Base-by-base conservation (phyloP, 1,140 invertebrate species). In the Psix sp. region DNA sequence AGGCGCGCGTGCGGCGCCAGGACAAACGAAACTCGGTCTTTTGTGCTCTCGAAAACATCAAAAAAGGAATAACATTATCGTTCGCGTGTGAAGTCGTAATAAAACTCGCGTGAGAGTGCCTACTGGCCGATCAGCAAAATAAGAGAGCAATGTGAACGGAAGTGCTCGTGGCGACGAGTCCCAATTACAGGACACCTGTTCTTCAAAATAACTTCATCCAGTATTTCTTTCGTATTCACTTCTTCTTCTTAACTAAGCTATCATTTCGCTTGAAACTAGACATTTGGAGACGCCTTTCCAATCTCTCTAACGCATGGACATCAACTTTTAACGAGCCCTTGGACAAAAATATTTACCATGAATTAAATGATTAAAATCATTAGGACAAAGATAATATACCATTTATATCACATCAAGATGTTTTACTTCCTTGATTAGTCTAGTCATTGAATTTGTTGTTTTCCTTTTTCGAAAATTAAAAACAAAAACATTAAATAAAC, bases 171-270 rank as follows among this genome's bases (percentile, higher is more conserved):
- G 68, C 63, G 56, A 71, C 62, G 46, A 77, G 70, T 67, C 56
- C 67, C 63, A 77, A 78, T 80, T 80, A 77, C 60, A 52, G 57
- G 66, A 74, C 79, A 80, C 75, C 77, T 79, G 77, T 72, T 77
- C 74, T 62, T 67, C 63, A 56, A 49, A 74, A 79, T 72, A 75
- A 80, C 77, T 80, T 79, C 60, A 78, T 79, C 68, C 71, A 74
- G 70, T 40, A 70, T 70, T 65, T n/a, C n/a, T 76, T 75, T 21
- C 6, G 39, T 45, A 59, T 67, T 63, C 52, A 38, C 45, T 42
- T 36, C 36, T 40, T 49, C 39, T 14, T 26, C 39, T 14, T 26
- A 13, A 33, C 6, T 0, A 49, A 71, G 49, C 29, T 71, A 26
- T 70, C 31, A 60, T 71, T 71, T 71, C 10, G 31, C 18, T 26